Conservation (phyloP, 2,113 vertebrate genomes). For the Bagarius yarrelli region DNA sequence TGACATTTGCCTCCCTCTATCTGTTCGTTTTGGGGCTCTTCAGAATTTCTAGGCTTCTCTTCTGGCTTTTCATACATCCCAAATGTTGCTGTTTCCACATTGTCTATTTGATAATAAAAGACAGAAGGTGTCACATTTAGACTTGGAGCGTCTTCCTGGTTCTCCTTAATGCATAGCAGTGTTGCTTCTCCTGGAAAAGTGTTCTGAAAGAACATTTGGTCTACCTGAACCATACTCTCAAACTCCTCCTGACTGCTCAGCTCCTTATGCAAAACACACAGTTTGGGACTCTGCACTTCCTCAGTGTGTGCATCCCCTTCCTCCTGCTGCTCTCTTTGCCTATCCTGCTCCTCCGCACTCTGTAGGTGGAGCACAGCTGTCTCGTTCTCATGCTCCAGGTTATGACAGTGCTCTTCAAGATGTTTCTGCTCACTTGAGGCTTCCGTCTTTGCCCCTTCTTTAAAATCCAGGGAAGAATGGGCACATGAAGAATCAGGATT, state of each 20-base stretch:
- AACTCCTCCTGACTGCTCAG: conserved; percentile 63
- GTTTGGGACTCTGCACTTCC: conserved; percentile 57
- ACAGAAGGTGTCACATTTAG: conserved; percentile 75
- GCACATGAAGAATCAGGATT: conserved; percentile 54
- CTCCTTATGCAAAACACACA: conserved; percentile 78
- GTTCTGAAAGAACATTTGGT: conserved; percentile 80
- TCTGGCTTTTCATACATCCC: conserved; percentile 54
- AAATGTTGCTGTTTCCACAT: conserved; percentile 63
- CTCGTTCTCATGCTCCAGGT: conserved; percentile 81
- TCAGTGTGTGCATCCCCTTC: conserved; percentile 72
- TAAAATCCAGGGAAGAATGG: conserved; percentile 55
- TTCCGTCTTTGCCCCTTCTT: conserved; percentile 61
- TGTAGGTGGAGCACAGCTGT: conserved; percentile 92
- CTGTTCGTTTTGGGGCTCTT: conserved; percentile 10
- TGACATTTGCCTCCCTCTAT: conserved; percentile 28
- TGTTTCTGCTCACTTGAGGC: conserved; percentile 61
- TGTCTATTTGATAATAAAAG: conserved; percentile 83
- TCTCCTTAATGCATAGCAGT: conserved; percentile 83
- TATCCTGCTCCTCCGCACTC: conserved; percentile 89
- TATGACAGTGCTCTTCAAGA: conserved; percentile 66
- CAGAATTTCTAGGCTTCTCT: conserved; percentile 22
- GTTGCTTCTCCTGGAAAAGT: conserved; percentile 81
- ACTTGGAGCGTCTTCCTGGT: conserved; percentile 66
- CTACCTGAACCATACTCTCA: conserved; percentile 46
- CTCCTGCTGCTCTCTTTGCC: conserved; percentile 82